phyloP scores from a whole-genome alignment of 2,888 invertebrate genomes.

The Neoscelio sp. region DNA sequence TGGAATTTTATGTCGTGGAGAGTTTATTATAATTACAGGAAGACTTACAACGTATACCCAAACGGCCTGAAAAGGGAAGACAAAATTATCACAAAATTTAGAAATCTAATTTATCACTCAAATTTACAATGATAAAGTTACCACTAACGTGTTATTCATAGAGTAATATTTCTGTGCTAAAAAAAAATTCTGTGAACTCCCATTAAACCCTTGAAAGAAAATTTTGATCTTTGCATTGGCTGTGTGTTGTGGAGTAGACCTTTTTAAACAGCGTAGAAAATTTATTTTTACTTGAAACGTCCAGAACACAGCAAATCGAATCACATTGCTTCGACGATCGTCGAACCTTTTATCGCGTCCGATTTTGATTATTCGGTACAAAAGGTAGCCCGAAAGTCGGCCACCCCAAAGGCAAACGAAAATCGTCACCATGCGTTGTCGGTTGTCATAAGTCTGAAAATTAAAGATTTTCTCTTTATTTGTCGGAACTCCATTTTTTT shows the following conservation, averaged over 20 bases:
- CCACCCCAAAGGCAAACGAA: conserved; percentile 95
- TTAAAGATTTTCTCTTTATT: conserved; percentile 32
- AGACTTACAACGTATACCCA: conserved; percentile 97
- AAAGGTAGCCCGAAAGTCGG: conserved; percentile 92
- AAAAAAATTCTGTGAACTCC: too few relatives aligned
- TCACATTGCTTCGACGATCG: conserved; percentile 93
- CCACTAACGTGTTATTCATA: too few relatives aligned
- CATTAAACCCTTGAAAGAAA: too few relatives aligned
- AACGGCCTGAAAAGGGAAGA: conserved; percentile 86
- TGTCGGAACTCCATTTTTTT: too few relatives aligned
- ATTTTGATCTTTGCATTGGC: too few relatives aligned
- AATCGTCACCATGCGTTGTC: conserved; percentile 95
- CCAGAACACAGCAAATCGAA: conserved; percentile 96
- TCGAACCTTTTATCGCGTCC: conserved; percentile 96
- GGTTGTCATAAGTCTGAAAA: conserved; percentile 90
- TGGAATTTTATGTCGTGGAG: conserved; percentile 90
- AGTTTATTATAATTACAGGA: conserved; percentile 96
- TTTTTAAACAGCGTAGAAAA: neutral
- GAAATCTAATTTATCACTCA: too few relatives aligned
- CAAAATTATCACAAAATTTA: neutral
- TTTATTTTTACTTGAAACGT: conserved; percentile 89
- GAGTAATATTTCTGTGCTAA: too few relatives aligned
- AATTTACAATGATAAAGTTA: too few relatives aligned
- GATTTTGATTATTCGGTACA: conserved; percentile 95
- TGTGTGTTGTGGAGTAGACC: too few relatives aligned